A percentile compares a stretch with the other conserved stretches of the same genome.
These are phyloP conservation scores for Gobionotothen gibberifrons DNA, from an alignment of 2,797 vertebrate species.

Conservation along the genomic window DNA sequence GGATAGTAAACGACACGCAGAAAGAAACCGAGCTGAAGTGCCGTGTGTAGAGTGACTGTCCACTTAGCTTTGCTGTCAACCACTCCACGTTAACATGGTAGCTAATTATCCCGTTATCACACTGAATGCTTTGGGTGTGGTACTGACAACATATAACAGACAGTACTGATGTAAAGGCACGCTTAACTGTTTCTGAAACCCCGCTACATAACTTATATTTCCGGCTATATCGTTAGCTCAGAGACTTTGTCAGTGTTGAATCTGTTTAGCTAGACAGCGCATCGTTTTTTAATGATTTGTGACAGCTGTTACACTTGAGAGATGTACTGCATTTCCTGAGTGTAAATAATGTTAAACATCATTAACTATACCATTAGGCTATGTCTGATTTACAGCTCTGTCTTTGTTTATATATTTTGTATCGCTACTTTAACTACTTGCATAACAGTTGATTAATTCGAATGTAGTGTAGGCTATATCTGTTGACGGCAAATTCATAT, in stretches of 20 bases:
- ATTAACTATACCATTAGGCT: background rate
- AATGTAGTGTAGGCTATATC: background rate
- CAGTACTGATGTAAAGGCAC: background rate
- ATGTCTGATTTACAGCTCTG: background rate
- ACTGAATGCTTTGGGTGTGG: background rate
- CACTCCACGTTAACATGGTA: constrained; percentile 34
- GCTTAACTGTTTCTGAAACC: background rate
- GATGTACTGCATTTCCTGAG: background rate
- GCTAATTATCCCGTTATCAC: constrained; percentile 22
- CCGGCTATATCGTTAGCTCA: constrained; percentile 34
- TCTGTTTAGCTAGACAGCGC: background rate
- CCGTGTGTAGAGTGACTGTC: constrained; percentile 40
- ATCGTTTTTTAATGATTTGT: background rate
- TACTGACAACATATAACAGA: background rate
- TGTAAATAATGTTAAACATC: background rate
- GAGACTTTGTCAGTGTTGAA: background rate
- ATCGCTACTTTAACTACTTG: too few relatives aligned
- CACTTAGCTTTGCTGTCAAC: constrained; percentile 59
- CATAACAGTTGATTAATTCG: background rate
- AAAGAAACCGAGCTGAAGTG: constrained; percentile 32
- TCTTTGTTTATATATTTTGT: background rate
- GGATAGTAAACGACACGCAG: background rate
- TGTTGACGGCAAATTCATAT: background rate
- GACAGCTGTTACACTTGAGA: constrained; percentile 17
- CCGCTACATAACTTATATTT: background rate